Conservation (phyloP, 2,113 vertebrate genomes). For the Dipodomys merriami region DNA sequence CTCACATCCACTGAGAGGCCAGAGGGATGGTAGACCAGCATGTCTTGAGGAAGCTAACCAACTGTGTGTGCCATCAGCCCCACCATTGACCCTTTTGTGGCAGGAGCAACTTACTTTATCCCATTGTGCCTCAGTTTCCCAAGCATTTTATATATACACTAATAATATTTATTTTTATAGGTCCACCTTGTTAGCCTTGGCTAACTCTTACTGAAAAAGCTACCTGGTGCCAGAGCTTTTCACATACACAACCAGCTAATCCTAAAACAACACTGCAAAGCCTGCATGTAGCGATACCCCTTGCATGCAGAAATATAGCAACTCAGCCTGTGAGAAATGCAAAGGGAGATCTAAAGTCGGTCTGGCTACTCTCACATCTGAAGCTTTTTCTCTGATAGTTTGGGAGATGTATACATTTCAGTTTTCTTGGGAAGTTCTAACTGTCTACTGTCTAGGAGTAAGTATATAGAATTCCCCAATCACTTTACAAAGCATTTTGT, state of each 20-base stretch:
- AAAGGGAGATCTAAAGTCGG: not conserved
- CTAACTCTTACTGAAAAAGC: not conserved
- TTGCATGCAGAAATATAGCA: not conserved
- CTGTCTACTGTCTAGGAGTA: not conserved
- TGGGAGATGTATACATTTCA: not conserved
- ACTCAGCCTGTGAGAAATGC: fast-evolving
- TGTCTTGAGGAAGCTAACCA: not conserved
- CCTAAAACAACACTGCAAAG: not conserved
- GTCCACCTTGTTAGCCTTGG: not conserved
- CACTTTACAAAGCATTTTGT: not conserved
- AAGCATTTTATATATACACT: not conserved
- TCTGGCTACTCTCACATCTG: not conserved
- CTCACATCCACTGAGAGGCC: not conserved
- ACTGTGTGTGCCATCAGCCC: fast-evolving
- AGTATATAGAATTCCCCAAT: not conserved
- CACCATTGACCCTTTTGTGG: not conserved
- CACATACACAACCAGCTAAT: not conserved
- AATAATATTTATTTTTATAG: not conserved
- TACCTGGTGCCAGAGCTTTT: not conserved
- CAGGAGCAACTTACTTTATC: not conserved
- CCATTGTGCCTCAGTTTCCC: not conserved
- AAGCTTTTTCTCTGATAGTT: not conserved
- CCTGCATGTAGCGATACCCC: fast-evolving
- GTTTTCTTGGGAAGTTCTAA: not conserved
- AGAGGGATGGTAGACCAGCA: not conserved